Evolutionary conservation across 2,797 vertebrate genomes (phyloP), one percentile per base, ranked within the genome.

Genomic region (Luscinia megarhynchos): DNA sequence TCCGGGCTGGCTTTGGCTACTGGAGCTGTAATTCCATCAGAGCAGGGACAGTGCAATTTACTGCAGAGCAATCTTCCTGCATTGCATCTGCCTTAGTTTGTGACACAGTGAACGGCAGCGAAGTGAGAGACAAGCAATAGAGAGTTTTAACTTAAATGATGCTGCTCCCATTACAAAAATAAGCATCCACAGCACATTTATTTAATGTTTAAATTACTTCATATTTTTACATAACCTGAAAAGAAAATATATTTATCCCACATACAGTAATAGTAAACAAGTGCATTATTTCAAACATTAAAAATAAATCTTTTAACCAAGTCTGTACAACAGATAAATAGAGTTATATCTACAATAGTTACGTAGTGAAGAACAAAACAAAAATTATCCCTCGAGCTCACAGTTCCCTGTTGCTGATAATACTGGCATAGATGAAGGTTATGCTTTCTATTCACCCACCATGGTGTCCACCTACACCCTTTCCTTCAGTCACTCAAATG

Each of bases 281-380:
- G 97, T 98, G 97, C 97, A 98, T 97, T 97, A 96, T 97, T 97
- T 97, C 94, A 96, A 96, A 97, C 96, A 96, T 97, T 95, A 97
- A 97, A 98, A 98, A 97, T 97, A 96, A 97, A 96, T 94, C 93
- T 94, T 96, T 96, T 95, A 97, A 97, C 92, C 93, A 92, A 97
- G 96, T 98, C 95, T 98, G 97, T 98, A 98, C 97, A 98, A 98
- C 96, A 97, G 96, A 98, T 98, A 98, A 98, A 98, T 98, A 98
- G 97, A 96, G 67, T 93, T 94, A 58, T 96, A 97, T 97, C 94
- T 97, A 96, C 96, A 98, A 96, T 70, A 97, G 83, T 96, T 93
- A 94, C 55, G 78, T 92, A 93, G 93, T 94, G 95, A 97, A 94
- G 75, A 96, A 94, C 84, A 82, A 93, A 95, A 93, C 67, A 73